These are phyloP conservation scores for Okapia johnstoni DNA, from an alignment of 2,113 vertebrate species.

Conservation along the genomic window DNA sequence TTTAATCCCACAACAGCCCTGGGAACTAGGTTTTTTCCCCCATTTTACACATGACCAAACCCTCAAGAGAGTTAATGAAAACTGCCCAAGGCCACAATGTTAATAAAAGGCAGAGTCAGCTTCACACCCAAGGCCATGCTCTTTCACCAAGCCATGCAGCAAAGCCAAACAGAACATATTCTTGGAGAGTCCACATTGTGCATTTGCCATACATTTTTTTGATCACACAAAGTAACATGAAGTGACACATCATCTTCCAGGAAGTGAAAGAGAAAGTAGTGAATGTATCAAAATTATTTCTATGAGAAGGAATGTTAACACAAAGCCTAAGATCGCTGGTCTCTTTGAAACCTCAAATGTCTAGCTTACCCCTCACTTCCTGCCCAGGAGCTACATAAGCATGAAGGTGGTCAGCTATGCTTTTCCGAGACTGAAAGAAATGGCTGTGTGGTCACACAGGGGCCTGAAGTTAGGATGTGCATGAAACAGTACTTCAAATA, in stretches of 20 bases:
- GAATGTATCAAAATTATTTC: background rate
- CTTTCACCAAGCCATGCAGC: background rate
- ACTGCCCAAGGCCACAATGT: background rate
- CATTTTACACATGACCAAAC: background rate
- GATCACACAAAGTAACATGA: background rate
- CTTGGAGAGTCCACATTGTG: fast-evolving
- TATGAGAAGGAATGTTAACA: background rate
- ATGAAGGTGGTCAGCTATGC: background rate
- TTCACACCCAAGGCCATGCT: background rate
- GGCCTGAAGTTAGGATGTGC: too few relatives aligned
- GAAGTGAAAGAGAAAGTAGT: background rate
- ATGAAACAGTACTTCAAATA: fast-evolving
- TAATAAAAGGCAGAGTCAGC: background rate
- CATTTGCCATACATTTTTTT: background rate
- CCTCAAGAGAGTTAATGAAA: background rate
- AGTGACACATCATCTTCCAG: background rate
- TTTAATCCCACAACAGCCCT: background rate
- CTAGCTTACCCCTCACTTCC: background rate
- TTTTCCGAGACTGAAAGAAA: background rate
- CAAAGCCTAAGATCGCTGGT: background rate
- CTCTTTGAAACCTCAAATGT: background rate
- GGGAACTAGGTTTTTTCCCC: background rate
- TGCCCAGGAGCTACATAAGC: background rate
- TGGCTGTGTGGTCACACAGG: background rate
- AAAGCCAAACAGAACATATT: background rate